These are phyloP conservation scores for Trochalopteron elliotii DNA, from an alignment of 2,113 vertebrate genomes.

Conservation along the genomic window DNA sequence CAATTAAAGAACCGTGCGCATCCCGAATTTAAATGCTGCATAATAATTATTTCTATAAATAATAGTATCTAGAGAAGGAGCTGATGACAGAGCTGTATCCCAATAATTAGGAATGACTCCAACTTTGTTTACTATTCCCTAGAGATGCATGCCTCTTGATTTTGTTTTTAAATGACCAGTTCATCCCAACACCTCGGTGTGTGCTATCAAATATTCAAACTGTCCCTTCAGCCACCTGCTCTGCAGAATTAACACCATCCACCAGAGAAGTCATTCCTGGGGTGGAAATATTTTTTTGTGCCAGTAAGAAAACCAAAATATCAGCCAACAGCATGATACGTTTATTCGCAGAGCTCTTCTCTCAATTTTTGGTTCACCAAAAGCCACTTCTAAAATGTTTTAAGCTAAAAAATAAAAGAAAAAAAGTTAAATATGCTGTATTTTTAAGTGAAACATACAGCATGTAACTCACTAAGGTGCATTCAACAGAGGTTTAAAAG, in stretches of 20 bases:
- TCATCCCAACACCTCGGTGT: background rate
- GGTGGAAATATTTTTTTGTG: background rate
- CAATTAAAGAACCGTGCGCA: slow-evolving; percentile 30
- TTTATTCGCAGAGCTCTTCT: background rate
- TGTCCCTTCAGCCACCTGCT: background rate
- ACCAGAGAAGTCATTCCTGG: background rate
- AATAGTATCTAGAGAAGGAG: slow-evolving; percentile 46
- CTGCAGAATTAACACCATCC: background rate
- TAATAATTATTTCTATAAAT: slow-evolving; percentile 65
- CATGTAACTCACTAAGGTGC: background rate
- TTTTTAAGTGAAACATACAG: background rate
- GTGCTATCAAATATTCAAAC: slow-evolving; percentile 37
- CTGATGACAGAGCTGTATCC: slow-evolving; percentile 40
- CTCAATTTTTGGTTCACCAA: background rate
- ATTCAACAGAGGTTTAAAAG: background rate
- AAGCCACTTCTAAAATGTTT: background rate
- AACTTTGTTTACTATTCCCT: slow-evolving; percentile 66
- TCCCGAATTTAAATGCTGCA: slow-evolving; percentile 20
- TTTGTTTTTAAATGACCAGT: slow-evolving; percentile 36
- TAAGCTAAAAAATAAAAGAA: background rate
- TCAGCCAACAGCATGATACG: background rate
- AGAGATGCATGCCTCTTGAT: slow-evolving; percentile 40
- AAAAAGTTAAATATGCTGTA: background rate
- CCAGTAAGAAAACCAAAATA: background rate
- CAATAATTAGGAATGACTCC: slow-evolving; percentile 49